These are phyloP conservation scores for Eupithecia abbreviata DNA, from an alignment of 2,888 invertebrate genomes.

Conservation along the genomic window DNA sequence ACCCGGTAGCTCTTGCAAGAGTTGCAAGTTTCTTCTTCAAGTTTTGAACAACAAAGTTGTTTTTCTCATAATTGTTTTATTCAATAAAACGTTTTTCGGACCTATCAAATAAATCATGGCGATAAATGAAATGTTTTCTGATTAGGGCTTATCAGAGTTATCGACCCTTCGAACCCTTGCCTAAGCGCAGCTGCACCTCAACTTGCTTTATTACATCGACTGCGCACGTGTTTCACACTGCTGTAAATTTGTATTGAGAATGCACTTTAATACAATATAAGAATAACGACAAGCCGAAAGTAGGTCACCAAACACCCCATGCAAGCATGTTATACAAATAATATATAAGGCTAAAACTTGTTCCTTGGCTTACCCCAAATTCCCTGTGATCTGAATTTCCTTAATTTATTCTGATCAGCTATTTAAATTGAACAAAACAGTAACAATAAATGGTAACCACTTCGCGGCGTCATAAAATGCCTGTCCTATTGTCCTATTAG, in stretches of 20 bases:
- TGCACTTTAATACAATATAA: conserved; percentile 17
- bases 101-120: neutral
- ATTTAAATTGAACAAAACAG: neutral
- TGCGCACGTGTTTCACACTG: conserved; percentile 31
- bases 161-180: conserved; percentile 39
- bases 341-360: conserved; percentile 1
- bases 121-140: conserved; percentile 20
- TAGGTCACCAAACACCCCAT: conserved; percentile 17
- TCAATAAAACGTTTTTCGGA: neutral
- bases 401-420: neutral
- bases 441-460: neutral
- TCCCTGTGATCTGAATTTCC: too few species aligned
- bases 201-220: conserved; percentile 9
- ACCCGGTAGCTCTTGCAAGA: too few species aligned
- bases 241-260: conserved; percentile 23
- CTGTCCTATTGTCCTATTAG: neutral
- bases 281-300: conserved; percentile 8
- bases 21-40: neutral
- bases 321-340: neutral
- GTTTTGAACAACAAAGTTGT: neutral
- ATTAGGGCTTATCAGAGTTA: conserved; percentile 26
- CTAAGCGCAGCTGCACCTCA: conserved; percentile 52
- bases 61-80: neutral
- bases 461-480: conserved; percentile 6
- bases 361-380: conserved; percentile 1